Evolutionary conservation across 1,140 invertebrate species (phyloP), one percentile per base, ranked within the genome.

Genomic region (Holotrichia oblita): DNA sequence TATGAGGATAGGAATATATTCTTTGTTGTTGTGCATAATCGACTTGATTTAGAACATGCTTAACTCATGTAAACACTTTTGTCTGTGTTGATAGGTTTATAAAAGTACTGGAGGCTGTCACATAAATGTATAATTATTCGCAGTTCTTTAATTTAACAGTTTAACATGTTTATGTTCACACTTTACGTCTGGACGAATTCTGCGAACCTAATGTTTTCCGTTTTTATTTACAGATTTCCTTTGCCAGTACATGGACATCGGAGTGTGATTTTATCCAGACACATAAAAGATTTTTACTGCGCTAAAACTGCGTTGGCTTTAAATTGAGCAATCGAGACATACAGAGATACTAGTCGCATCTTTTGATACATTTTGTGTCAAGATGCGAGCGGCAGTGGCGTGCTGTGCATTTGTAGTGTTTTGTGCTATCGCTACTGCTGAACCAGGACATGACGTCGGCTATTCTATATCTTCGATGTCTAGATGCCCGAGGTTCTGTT

Each of bases 401-500:
- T 40, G 17, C 34, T 74, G 73, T 20, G 34, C 17, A 20, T 73
- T 80, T 42, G 72, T 80, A 78, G 34, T 80, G 77, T 78, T 78
- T 40, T 73, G 76, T 78, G 69, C 41, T 40, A 73, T 76, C 34
- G 24, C 64, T 72, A 22, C n/a, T 14, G 79, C 78, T 41, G 81
- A 81, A 78, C 78, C 81, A 64, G 79, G 76, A 40, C 72, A 41
- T 34, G 75, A 76, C 64, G 72, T 79, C 64, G 73, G 77, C 79
- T 72, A 42, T 75, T 64, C 73, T 44, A 69, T 14, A 59, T 73
- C 42, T n/a, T 77, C 17, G 44, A 12, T 69, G 61, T 22, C 69
- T 64, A 87, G 87, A 48, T 97, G 96, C 87, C 95, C 96, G 6
- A 92, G 91, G 88, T 91, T 92, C 17, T 97, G 95, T 87, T 89